Evolutionary conservation across 2,888 invertebrate species (phyloP).

Genomic region (Holacanthella duospinosa): DNA sequence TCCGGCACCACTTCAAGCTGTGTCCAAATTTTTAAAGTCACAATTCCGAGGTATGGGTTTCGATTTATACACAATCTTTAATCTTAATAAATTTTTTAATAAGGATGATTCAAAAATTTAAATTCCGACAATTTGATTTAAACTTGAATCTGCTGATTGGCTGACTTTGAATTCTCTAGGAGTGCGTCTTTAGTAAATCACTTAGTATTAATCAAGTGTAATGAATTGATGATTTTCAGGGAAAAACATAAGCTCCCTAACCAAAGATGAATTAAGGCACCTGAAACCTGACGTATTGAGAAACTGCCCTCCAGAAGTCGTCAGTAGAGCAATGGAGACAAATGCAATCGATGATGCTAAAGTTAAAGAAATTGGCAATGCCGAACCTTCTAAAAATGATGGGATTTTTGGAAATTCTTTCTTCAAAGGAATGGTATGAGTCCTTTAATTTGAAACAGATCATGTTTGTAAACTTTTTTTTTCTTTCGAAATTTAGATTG

Average conservation of each 20-base stretch:
- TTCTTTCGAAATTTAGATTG: slow-evolving; percentile 16
- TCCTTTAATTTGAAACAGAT: neutral
- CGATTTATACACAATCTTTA: too few species aligned
- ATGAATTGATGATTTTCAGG: neutral
- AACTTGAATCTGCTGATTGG: too few species aligned
- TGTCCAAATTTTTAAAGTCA: slow-evolving; percentile 15
- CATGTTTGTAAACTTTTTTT: neutral
- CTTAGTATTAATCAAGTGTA: neutral
- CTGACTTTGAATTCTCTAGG: too few species aligned
- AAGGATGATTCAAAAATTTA: too few species aligned
- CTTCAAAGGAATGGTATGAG: slow-evolving; percentile 28
- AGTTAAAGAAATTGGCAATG: slow-evolving; percentile 21
- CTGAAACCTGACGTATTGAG: slow-evolving; percentile 21
- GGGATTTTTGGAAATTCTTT: slow-evolving; percentile 19
- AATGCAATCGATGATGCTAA: slow-evolving; percentile 16
- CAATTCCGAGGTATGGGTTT: slow-evolving; percentile 10
- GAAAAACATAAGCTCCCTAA: neutral
- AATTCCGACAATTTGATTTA: too few species aligned
- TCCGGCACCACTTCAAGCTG: slow-evolving; percentile 28
- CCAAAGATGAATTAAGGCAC: neutral
- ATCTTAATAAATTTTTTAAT: too few species aligned
- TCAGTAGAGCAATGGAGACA: slow-evolving; percentile 20
- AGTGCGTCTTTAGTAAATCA: neutral
- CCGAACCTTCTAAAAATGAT: slow-evolving; percentile 10
- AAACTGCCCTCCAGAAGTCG: slow-evolving; percentile 28